These are phyloP conservation scores for Harpagus bidentatus DNA, from an alignment of 2,113 vertebrate genomes.

Conservation along the genomic window DNA sequence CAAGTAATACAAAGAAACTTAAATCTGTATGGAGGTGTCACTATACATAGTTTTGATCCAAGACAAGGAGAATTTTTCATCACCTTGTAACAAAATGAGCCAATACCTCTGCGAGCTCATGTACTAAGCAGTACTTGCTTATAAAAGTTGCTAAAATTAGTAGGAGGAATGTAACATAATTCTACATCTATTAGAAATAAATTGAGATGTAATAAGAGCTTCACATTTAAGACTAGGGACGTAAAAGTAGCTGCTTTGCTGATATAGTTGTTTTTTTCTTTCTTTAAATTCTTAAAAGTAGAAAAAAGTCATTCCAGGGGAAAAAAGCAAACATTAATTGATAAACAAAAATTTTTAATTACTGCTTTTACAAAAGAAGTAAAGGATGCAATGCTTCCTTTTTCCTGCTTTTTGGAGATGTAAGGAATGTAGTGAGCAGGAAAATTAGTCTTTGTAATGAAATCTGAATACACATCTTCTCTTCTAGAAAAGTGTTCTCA, in stretches of 20 bases:
- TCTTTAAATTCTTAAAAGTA: neutral
- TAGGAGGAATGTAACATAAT: neutral
- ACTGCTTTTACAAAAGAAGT: neutral
- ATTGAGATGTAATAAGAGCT: neutral
- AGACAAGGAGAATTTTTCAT: neutral
- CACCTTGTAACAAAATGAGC: neutral
- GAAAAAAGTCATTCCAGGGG: neutral
- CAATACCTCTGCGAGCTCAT: neutral
- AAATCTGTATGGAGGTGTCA: neutral
- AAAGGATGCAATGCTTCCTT: neutral
- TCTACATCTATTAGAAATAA: neutral
- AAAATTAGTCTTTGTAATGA: neutral
- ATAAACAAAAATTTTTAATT: neutral
- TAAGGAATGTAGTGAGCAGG: neutral
- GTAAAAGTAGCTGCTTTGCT: neutral
- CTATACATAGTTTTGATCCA: neutral
- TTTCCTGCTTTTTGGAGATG: neutral
- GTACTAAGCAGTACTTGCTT: neutral
- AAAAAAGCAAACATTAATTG: neutral
- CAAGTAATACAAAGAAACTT: neutral
- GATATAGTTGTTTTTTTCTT: neutral
- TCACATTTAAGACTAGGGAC: neutral
- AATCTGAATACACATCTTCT: neutral
- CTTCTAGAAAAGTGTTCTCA: neutral
- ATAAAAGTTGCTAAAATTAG: neutral